Percentiles rank a stretch among this genome's conserved stretches.
These are phyloP conservation scores for Eurytoma californica DNA, from an alignment of 2,888 invertebrate genomes.

Conservation along the genomic window DNA sequence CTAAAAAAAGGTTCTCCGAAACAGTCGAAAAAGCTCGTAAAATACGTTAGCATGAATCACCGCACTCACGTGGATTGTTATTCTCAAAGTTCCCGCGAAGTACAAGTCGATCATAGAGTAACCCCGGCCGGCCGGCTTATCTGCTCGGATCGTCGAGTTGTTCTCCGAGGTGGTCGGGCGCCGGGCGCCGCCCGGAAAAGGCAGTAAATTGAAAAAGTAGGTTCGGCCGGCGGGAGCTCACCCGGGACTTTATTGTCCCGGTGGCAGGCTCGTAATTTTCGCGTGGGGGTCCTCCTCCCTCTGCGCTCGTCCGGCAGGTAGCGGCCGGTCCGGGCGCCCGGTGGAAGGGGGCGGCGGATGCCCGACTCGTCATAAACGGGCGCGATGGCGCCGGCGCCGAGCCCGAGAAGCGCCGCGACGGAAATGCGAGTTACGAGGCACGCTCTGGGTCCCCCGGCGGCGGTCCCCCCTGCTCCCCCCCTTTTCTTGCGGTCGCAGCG, in stretches of 20 bases:
- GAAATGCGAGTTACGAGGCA: too few relatives aligned
- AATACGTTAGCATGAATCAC: constrained; percentile 29
- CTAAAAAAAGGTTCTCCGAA: constrained; percentile 2
- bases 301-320: constrained; percentile 57
- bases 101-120: constrained; percentile 18
- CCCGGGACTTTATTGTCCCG: constrained; percentile 60
- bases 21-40: constrained; percentile 17
- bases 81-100: constrained; percentile 22
- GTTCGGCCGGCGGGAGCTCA: constrained; percentile 36
- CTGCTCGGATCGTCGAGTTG: constrained; percentile 18
- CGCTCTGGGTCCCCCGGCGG: too few relatives aligned
- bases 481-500: background rate
- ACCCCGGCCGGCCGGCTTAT: constrained; percentile 21
- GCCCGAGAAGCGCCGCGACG: too few relatives aligned
- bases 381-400: constrained; percentile 65
- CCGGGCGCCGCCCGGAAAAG: constrained; percentile 41
- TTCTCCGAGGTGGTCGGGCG: constrained; percentile 41
- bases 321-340: background rate
- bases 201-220: constrained; percentile 55
- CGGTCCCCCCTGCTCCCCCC: background rate
- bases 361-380: background rate
- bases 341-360: too few relatives aligned
- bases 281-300: constrained; percentile 44
- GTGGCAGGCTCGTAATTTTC: constrained; percentile 64
- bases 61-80: background rate